Base-by-base conservation (phyloP, 2,888 invertebrate genomes). In the Volucella zonaria region DNA sequence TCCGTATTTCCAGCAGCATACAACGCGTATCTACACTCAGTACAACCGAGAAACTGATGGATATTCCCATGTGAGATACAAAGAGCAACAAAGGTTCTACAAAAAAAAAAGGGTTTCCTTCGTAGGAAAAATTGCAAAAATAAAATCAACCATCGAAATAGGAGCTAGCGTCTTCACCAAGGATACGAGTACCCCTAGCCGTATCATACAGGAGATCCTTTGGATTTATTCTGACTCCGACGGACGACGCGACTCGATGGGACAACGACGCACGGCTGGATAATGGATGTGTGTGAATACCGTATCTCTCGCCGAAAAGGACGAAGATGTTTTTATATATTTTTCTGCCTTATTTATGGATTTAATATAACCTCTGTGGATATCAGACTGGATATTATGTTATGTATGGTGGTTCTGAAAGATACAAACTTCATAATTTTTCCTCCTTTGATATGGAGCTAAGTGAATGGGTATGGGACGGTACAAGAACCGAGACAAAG, bases 381-480 rank as follows among this genome's bases (percentile, higher is more conserved):
- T 79, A 79, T 79, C 79, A 79, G 45, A 75, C 58, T 75, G 62
- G 66, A 79, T 75, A 82, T 82, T 83, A 83, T 83, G 64, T 23
- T 23, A 23, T 23, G 18, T 62, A 71, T 78, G 85, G 31, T 31
- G 31, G 81, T 81, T 62, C 76, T 81, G 81, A 43, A 76, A 77
- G 85, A 76, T 80, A 83, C 61, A 79, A 83, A 81, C 81, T 85
- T 81, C 85, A 85, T 85, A 85, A 85, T 85, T 85, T 80, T 81
- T 77, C 81, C 58, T 76, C 15, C 76, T 81, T 81, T 81, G 76
- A 76, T 85, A 76, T 76, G 83, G 83, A 70, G 74, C 74, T 47
- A 31, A 31, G 31, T 31, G 31, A 31, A 31, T 31, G 31, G 31
- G 31, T 31, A 31, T 31, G 51, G 66, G 51, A 71, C 66, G 45